A percentile compares a stretch with the other conserved stretches of the same genome.
Conservation (phyloP, 2,888 invertebrate species). For the Arrhopalites spinosus region DNA sequence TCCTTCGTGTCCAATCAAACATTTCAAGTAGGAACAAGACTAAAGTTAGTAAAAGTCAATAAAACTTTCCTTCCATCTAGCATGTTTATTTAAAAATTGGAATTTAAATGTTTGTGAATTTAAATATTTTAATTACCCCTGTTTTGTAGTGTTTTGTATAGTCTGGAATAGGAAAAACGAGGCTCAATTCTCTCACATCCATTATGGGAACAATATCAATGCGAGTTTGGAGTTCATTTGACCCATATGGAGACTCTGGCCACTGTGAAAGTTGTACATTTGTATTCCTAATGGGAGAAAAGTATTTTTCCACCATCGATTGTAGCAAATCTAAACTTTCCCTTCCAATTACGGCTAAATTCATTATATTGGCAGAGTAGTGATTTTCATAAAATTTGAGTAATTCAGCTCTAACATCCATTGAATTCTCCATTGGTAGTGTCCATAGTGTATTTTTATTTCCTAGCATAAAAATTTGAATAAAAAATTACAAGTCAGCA, state of each 20-base stretch:
- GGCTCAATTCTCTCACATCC: conserved; percentile 61
- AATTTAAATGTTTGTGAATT: neutral
- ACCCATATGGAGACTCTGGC: conserved; percentile 61
- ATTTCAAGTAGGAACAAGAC: conserved; percentile 30
- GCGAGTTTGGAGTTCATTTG: conserved; percentile 59
- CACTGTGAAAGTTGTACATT: conserved; percentile 60
- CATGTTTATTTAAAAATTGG: too few relatives aligned
- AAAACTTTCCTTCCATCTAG: too few relatives aligned
- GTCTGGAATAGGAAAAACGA: conserved; percentile 63
- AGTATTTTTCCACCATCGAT: conserved; percentile 60
- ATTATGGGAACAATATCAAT: conserved; percentile 63
- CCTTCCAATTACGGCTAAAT: conserved; percentile 39
- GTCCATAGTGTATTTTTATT: conserved; percentile 40
- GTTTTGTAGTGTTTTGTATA: conserved; percentile 61
- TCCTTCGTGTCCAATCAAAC: conserved; percentile 41
- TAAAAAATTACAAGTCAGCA: too few relatives aligned
- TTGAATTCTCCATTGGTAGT: conserved; percentile 34
- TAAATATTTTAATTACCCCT: conserved; percentile 58
- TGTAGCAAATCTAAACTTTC: conserved; percentile 59
- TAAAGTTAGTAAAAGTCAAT: neutral
- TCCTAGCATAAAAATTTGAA: conserved; percentile 88
- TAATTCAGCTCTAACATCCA: conserved; percentile 39
- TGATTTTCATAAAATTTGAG: conserved; percentile 35
- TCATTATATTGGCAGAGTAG: conserved; percentile 44
- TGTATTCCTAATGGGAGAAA: conserved; percentile 61